These are phyloP conservation scores for Dryadula phaetusa DNA, from an alignment of 2,888 invertebrate species.

Conservation along the genomic window DNA sequence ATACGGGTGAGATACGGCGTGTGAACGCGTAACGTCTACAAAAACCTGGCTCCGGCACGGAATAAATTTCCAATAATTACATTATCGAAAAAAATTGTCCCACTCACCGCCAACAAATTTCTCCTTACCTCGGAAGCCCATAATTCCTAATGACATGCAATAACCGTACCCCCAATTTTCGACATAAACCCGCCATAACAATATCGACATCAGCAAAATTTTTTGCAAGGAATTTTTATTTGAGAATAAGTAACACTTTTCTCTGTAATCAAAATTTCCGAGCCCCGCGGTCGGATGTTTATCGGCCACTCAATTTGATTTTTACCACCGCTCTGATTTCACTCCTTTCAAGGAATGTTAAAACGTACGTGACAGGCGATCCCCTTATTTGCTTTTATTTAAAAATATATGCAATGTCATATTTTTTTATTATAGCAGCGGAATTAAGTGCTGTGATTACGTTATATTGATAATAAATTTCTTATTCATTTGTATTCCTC, in stretches of 20 bases:
- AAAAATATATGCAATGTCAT: neutral
- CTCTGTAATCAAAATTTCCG: conserved; percentile 80
- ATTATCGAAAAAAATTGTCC: conserved; percentile 76
- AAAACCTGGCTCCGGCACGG: conserved; percentile 58
- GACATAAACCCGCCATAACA: conserved; percentile 84
- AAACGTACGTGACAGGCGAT: conserved; percentile 57
- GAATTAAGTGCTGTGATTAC: neutral
- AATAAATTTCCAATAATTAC: conserved; percentile 84
- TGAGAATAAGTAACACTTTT: conserved; percentile 83
- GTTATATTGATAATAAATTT: neutral
- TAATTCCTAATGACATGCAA: conserved; percentile 85
- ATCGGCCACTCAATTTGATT: conserved; percentile 83
- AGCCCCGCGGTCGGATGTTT: conserved; percentile 67
- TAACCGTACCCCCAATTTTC: conserved; percentile 84
- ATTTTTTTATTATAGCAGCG: neutral
- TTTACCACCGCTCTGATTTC: conserved; percentile 78
- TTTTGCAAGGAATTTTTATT: conserved; percentile 73
- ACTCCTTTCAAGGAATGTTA: conserved; percentile 65
- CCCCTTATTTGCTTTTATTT: conserved; percentile 24
- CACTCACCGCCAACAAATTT: conserved; percentile 71
- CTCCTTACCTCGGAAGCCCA: conserved; percentile 78
- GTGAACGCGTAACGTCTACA: conserved; percentile 48
- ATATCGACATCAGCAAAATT: conserved; percentile 84
- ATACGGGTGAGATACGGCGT: conserved; percentile 46
- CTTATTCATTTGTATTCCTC: neutral